These are phyloP conservation scores for Neofelis nebulosa DNA, from an alignment of 2,113 vertebrate genomes.

Conservation along the genomic window DNA sequence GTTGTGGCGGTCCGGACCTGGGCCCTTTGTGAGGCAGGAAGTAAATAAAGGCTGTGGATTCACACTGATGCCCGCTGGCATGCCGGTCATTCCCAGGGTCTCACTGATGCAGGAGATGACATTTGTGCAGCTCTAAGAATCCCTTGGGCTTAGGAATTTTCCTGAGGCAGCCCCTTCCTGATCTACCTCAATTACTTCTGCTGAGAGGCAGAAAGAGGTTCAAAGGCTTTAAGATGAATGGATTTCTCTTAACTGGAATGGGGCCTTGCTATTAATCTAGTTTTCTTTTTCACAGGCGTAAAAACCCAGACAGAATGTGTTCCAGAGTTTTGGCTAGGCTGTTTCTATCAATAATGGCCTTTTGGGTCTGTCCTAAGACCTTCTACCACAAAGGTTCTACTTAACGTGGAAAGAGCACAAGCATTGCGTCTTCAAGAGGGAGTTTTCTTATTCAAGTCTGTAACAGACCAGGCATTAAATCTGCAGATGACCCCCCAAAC, in stretches of 20 bases:
- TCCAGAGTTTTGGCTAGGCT: not conserved
- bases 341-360: not conserved
- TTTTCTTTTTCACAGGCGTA: not conserved
- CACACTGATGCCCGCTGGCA: not conserved
- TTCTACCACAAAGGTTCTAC: not conserved
- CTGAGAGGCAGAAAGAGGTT: constrained; percentile 1
- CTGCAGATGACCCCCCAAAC: not conserved
- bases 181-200: not conserved
- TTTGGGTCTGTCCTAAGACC: not conserved
- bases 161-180: constrained; percentile 7
- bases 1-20: not conserved
- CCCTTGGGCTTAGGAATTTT: not conserved
- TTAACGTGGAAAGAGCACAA: not conserved
- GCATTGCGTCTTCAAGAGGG: not conserved
- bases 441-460: not conserved
- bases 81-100: not conserved
- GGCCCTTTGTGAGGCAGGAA: constrained; percentile 1
- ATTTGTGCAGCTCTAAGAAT: not conserved
- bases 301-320: not conserved
- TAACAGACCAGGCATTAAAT: not conserved
- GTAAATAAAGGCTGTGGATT: not conserved
- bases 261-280: not conserved
- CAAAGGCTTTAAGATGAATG: constrained; percentile 14
- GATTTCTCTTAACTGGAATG: constrained; percentile 17
- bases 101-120: not conserved